Base-by-base conservation (phyloP, 2,113 vertebrate species). In the Clarias batrachus region DNA sequence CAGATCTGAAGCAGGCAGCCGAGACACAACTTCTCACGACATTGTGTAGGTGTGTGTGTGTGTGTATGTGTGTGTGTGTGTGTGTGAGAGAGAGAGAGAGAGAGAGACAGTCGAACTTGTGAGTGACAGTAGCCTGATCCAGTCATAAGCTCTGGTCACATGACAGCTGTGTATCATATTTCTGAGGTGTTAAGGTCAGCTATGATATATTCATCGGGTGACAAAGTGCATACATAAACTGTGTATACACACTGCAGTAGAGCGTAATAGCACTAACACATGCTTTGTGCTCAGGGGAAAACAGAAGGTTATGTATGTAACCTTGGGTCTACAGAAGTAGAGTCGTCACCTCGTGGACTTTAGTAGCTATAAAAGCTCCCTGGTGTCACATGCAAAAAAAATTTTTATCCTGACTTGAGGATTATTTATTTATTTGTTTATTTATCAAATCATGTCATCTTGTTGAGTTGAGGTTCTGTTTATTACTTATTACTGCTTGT, bases 11-110 rank as follows among this genome's bases (percentile, higher is more conserved):
- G 81, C 48, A 76, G 60, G 78, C 62, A 17, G 30, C 71, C 27
- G 52, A 78, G 70, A 88, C 77, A 12, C 83, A 88, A 81, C 77
- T 65, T 88, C 83, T 85, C 66, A 85, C 57, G 57, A 19, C 73
- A 82, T 25, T 37, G 25, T 52, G 33, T 62, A 33, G 41, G 30
- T 83, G 78, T 63, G 21, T 54, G 68, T 87, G 41, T 65, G 80
- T 86, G 63, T 62, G 80, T 82, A 41, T 78, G 13, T 87, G 41
- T 83, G 37, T 83, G 23, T 33, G 68, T 48, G 41, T 27, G 63
- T 27, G 25, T 19, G 62, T 2, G 23, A 11, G 62, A 11, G 62
- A 2, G 62, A 11, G 8, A n/a, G 62, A 11, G 9, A 13, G 11
- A 0, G 3, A 57, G 48, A 48, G 48, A 48, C 48, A 48, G 48